These are phyloP conservation scores for Lamprotornis superbus DNA, from an alignment of 2,113 vertebrate genomes.

Conservation along the genomic window DNA sequence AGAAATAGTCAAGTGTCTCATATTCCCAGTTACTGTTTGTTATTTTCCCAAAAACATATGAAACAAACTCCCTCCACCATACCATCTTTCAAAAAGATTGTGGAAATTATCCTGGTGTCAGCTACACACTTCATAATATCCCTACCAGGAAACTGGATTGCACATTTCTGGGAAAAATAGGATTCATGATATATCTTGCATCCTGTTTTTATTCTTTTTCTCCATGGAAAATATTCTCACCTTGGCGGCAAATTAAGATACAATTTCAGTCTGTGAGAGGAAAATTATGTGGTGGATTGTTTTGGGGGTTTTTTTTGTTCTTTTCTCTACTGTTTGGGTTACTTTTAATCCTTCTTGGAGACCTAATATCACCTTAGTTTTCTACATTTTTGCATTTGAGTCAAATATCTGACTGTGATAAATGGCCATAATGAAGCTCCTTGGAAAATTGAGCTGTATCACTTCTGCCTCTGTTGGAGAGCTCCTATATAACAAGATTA, in stretches of 20 bases:
- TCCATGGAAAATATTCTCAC: slow-evolving; percentile 18
- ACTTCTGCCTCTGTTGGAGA: background rate
- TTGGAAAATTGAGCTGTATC: background rate
- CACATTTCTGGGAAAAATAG: background rate
- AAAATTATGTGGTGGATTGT: background rate
- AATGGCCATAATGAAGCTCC: background rate
- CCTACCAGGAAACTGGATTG: background rate
- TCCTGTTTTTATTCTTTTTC: background rate
- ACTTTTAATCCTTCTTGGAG: background rate
- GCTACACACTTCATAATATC: background rate
- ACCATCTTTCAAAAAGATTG: background rate
- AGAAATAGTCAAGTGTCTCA: background rate
- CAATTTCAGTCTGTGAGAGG: background rate
- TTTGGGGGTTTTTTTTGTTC: background rate
- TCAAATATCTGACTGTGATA: background rate
- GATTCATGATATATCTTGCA: background rate
- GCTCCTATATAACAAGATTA: background rate
- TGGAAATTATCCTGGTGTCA: background rate
- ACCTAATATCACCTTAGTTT: background rate
- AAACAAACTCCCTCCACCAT: background rate
- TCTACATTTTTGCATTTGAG: background rate
- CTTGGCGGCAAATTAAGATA: background rate
- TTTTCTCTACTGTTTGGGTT: background rate
- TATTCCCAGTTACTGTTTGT: background rate
- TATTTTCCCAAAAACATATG: background rate